Base-by-base conservation (phyloP, 2,113 vertebrate species). In the Heliornis fulica region DNA sequence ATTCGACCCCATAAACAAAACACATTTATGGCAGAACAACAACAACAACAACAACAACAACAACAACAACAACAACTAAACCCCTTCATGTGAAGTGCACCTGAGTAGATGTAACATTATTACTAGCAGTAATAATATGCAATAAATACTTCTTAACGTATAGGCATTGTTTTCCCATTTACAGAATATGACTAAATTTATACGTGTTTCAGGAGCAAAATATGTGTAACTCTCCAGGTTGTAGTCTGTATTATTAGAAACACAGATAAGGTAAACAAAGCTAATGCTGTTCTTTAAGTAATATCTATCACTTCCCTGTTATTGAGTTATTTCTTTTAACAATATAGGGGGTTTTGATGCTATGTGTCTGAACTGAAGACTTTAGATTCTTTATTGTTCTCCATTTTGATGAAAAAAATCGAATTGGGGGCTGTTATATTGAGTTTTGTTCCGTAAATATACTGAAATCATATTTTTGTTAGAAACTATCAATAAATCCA, bases 401-500 rank as follows among this genome's bases (percentile, higher is more conserved):
- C 98, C 98, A 98, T 99, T 99, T 98, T 98, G 97, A 99, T 98
- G 98, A 98, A 99, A 99, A 98, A 98, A 99, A 99, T 99, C 98
- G 97, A 99, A 99, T 99, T 99, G 98, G 98, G 98, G 97, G 97
- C 98, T 98, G 97, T 89, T 97, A 98, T 99, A 99, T 99, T 99
- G 99, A 98, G 99, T 99, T 99, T 98, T 97, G 98, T 98, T 98
- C 98, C 98, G 98, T 99, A 99, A 99, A 99, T 99, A 99, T 98
- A 99, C 98, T 98, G 98, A 98, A 99, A 99, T 99, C 95, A 96
- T 98, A 99, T 99, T 99, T 99, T 99, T 99, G 98, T 98, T 98
- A 99, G 98, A 98, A 99, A 98, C 99, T 99, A 99, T 99, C 99
- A 99, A 99, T 99, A 99, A 98, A 99, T 99, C 99, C 99, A 98